Evolutionary conservation across 1,140 invertebrate genomes (phyloP).

Genomic region (Brachionus paranguensis): DNA sequence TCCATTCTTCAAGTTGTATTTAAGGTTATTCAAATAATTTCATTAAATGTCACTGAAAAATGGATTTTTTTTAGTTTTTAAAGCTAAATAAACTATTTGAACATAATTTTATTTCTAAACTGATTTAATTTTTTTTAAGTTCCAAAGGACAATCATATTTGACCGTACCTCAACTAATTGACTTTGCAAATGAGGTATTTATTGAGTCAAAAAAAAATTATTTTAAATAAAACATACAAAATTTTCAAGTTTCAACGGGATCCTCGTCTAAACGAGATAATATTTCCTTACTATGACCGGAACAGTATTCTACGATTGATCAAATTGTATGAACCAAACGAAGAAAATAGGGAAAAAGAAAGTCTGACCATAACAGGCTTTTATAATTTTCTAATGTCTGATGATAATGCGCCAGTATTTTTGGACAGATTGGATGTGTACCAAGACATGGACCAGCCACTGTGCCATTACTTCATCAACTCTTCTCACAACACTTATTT

Average conservation of each 20-base stretch:
- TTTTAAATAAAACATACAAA: not conserved
- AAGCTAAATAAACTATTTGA: too few relatives aligned
- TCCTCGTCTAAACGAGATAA: conserved; percentile 94
- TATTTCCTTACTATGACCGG: conserved; percentile 93
- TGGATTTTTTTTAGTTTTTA: not conserved
- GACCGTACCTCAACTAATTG: conserved; percentile 77
- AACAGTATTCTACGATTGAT: conserved; percentile 88
- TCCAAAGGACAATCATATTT: conserved; percentile 64
- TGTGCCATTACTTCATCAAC: conserved; percentile 98
- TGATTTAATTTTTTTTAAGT: not conserved
- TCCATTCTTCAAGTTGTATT: too few relatives aligned
- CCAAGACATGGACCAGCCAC: conserved; percentile 94
- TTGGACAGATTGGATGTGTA: conserved; percentile 91
- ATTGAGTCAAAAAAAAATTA: not conserved
- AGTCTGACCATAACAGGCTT: conserved; percentile 86
- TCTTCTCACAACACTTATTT: conserved; percentile 87
- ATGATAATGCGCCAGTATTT: conserved; percentile 98
- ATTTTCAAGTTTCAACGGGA: conserved; percentile 74
- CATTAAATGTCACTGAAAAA: too few relatives aligned
- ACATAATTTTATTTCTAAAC: conserved; percentile 15
- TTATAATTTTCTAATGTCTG: conserved; percentile 94
- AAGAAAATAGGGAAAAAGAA: conserved; percentile 67
- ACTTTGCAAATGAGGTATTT: conserved; percentile 78
- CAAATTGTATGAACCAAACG: conserved; percentile 81
- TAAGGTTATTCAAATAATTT: too few relatives aligned